A percentile compares a stretch with the other conserved stretches of the same genome.
Evolutionary conservation across 1,140 invertebrate genomes (phyloP).

Genomic region (Hylaeus anthracinus): DNA sequence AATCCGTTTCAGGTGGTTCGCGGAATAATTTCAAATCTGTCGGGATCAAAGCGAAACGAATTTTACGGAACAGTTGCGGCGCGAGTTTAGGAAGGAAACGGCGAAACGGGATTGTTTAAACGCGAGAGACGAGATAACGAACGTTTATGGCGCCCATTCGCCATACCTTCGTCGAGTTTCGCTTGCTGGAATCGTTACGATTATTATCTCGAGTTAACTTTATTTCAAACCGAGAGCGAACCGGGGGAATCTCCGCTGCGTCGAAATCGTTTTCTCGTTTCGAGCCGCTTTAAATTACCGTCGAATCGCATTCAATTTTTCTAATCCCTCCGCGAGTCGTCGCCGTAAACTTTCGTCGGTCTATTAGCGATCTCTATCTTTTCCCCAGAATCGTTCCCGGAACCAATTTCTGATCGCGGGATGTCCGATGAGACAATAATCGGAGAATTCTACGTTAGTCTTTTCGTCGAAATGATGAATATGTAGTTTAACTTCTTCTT

Average conservation of each 20-base stretch:
- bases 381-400: background rate
- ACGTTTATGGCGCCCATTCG: background rate
- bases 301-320: background rate
- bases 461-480: too few species aligned
- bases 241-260: background rate
- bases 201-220: slow-evolving; percentile 23
- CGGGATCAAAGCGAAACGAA: background rate
- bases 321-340: background rate
- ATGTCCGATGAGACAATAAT: too few species aligned
- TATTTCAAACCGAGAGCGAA: background rate
- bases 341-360: background rate
- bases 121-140: background rate
- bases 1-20: background rate
- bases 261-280: background rate
- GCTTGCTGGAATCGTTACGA: slow-evolving; percentile 6
- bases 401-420: background rate
- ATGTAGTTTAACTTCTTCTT: too few species aligned
- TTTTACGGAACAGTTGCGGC: background rate
- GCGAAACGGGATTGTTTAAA: background rate
- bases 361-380: background rate
- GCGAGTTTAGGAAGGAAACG: background rate
- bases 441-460: too few species aligned
- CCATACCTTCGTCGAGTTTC: slow-evolving; percentile 1
- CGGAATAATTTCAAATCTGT: background rate
- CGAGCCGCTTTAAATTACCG: background rate